Conservation (phyloP, 2,888 invertebrate genomes). For the Heliconius erato region DNA sequence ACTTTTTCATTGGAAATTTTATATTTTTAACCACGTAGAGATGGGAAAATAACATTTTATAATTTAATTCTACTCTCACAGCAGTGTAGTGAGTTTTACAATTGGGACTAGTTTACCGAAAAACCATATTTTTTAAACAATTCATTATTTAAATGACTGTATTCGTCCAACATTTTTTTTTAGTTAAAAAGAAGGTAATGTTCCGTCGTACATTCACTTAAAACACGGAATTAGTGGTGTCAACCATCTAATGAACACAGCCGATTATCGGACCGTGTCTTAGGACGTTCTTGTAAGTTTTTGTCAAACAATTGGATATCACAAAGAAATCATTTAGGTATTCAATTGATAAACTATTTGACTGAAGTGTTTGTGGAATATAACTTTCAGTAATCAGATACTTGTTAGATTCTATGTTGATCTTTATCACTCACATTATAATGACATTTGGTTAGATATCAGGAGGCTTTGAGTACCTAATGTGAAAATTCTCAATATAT, state of each 20-base stretch:
- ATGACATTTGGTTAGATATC: slow-evolving; percentile 9
- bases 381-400: slow-evolving; percentile 10
- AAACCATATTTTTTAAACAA: background rate
- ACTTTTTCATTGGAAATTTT: background rate
- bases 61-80: background rate
- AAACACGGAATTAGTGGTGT: slow-evolving; percentile 24
- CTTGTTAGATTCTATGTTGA: slow-evolving; percentile 17
- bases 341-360: slow-evolving; percentile 13
- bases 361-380: slow-evolving; percentile 28
- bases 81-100: background rate
- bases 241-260: slow-evolving; percentile 27
- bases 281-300: slow-evolving; percentile 30
- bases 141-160: background rate
- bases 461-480: no score
- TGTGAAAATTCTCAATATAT: background rate
- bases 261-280: slow-evolving; percentile 37
- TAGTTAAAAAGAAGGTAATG: background rate
- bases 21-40: background rate
- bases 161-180: background rate
- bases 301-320: slow-evolving; percentile 21
- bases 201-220: slow-evolving; percentile 17
- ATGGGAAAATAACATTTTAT: background rate
- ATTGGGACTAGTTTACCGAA: background rate
- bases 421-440: slow-evolving; percentile 26
- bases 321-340: slow-evolving; percentile 30